These are phyloP conservation scores for Hyphantria cunea DNA, from an alignment of 1,140 invertebrate genomes.

Conservation along the genomic window DNA sequence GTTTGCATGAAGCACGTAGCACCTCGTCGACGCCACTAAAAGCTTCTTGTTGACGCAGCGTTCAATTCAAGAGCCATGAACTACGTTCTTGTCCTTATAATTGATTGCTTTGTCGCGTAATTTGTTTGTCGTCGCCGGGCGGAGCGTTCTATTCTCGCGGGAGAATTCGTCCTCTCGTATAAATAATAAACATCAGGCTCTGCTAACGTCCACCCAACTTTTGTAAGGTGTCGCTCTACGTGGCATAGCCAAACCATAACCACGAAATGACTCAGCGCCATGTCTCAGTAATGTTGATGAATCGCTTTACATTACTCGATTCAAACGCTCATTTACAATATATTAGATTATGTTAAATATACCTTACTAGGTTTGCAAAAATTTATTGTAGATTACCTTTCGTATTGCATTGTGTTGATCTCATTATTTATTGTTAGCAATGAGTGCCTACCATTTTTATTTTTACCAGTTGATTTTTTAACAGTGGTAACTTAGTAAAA, in stretches of 20 bases:
- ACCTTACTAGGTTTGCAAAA: too few species aligned
- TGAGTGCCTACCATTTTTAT: too few species aligned
- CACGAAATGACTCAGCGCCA: constrained; percentile 52
- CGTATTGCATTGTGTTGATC: too few species aligned
- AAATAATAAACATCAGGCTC: constrained; percentile 68
- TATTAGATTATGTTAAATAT: neutral
- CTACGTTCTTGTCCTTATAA: constrained; percentile 75
- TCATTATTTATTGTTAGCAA: too few species aligned
- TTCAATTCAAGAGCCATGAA: constrained; percentile 69
- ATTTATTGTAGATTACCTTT: too few species aligned
- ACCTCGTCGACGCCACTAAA: constrained; percentile 67
- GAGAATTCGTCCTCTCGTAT: constrained; percentile 56
- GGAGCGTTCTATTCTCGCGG: constrained; percentile 63
- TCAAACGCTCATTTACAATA: too few species aligned
- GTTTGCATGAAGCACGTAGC: constrained; percentile 52
- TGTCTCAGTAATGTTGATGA: constrained; percentile 34
- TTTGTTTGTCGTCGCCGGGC: constrained; percentile 72
- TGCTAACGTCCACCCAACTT: constrained; percentile 15
- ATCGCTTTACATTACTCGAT: constrained; percentile 34
- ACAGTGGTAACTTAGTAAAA: constrained; percentile 7
- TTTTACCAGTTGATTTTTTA: too few species aligned
- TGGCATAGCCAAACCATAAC: constrained; percentile 1
- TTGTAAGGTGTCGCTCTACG: neutral
- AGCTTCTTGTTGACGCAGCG: constrained; percentile 79
- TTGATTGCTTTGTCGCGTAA: constrained; percentile 81